Evolutionary conservation across 2,797 vertebrate genomes (phyloP), one percentile per base, ranked within the genome.

Genomic region (Myotis daubentonii): DNA sequence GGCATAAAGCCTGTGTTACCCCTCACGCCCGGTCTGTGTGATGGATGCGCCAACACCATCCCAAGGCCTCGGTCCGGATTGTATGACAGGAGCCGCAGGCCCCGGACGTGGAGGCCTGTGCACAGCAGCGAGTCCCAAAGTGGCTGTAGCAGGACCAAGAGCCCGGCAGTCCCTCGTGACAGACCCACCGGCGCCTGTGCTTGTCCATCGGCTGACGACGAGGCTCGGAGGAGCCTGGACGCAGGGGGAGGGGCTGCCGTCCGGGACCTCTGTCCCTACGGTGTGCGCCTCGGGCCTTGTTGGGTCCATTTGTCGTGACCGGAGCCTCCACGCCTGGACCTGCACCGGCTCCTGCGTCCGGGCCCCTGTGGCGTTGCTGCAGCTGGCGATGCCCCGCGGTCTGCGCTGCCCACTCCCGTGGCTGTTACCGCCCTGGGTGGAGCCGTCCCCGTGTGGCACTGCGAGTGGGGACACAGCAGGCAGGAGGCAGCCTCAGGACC

Each of bases 361-460:
- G 36, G n/a, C 57, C 60, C 16, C 60, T 16, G 28, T 65, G 62
- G 62, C 15, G 0, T 17, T 33, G 30, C 62, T 17, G 0, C 4
- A 19, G 4, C 2, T 23, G 47, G 65, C 8, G 41, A 47, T 3
- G 25, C 53, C 55, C 53, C 3, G 3, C 38, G 25, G 78, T 20
- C 0, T 8, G 4, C 15, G 4, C 62, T 11, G 5, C 23, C 51
- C 1, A 4, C 30, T 10, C 9, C 60, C 0, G 6, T 4, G 80
- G 68, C 28, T 0, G 1, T 20, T 19, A 1, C 76, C 15, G 1
- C 5, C 4, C 17, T 16, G 13, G 38, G 23, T 5, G 1, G 33
- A 2, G 47, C 2, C 0, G 20, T 6, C 8, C 8, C 10, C 7
- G 5, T 2, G 75, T 5, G 70, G 16, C 9, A 0, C 1, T 25